Conservation (phyloP, 2,797 vertebrate genomes). For the Cirrhinus molitorella region DNA sequence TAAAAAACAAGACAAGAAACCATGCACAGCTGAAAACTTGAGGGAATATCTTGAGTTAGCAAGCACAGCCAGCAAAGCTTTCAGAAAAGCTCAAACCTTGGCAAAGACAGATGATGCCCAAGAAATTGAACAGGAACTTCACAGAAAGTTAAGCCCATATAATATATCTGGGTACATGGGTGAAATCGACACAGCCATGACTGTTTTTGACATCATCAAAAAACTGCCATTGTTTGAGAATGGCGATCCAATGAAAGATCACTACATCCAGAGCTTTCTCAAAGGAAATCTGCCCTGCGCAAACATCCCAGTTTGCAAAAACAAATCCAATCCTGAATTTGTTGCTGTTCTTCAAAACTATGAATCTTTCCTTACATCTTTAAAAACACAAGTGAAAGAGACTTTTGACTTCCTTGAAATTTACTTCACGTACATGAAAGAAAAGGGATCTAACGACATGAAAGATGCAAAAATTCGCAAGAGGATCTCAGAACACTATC, state of each 20-base stretch:
- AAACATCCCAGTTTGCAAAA: neutral
- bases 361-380: neutral
- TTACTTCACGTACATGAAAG: conserved; percentile 1
- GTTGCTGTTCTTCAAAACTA: neutral
- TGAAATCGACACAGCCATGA: neutral
- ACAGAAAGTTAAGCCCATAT: neutral
- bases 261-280: conserved; percentile 12
- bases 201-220: neutral
- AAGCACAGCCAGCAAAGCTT: conserved; percentile 1
- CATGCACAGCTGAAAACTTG: neutral
- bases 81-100: neutral
- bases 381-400: neutral
- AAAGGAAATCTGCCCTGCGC: fast-evolving
- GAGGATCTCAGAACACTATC: neutral
- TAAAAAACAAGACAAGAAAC: neutral
- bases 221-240: neutral
- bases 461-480: neutral
- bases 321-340: neutral
- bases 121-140: neutral
- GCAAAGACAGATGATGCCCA: neutral
- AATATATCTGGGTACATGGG: conserved; percentile 22
- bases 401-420: conserved; percentile 6
- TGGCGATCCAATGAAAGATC: neutral
- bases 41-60: neutral
- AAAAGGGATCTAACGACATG: neutral